Evolutionary conservation across 2,888 invertebrate species (phyloP).

Genomic region (Pristionchus entomophagus): DNA sequence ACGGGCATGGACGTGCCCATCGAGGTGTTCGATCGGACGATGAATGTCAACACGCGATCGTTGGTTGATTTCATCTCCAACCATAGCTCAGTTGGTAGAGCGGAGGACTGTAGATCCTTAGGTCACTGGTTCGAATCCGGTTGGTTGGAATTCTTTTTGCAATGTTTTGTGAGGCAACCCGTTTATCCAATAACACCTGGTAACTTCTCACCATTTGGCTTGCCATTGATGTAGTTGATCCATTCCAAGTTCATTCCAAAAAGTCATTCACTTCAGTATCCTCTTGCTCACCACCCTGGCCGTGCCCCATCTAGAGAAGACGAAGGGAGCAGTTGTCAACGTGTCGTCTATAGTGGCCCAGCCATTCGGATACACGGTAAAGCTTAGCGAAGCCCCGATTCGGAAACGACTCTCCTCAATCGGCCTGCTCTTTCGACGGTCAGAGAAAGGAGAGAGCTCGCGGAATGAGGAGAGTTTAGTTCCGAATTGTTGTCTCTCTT

Average conservation of each 20-base stretch:
- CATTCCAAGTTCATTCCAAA: not conserved
- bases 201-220: too few species aligned
- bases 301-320: slow-evolving; percentile 26
- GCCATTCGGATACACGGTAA: not conserved
- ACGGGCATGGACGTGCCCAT: not conserved
- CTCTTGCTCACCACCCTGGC: not conserved
- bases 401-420: too few species aligned
- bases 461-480: too few species aligned
- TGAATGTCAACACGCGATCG: slow-evolving; percentile 20
- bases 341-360: slow-evolving; percentile 6
- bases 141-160: slow-evolving; percentile 33
- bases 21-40: not conserved
- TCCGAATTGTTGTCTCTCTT: too few species aligned
- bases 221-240: too few species aligned
- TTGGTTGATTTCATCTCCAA: not conserved
- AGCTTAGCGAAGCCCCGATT: not conserved
- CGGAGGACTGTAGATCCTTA: slow-evolving; percentile 40
- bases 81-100: slow-evolving; percentile 43
- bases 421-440: too few species aligned
- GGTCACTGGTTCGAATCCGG: slow-evolving; percentile 43
- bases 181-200: too few species aligned
- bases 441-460: too few species aligned
- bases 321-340: slow-evolving; percentile 24
- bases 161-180: too few species aligned
- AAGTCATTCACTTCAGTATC: not conserved